phyloP scores from a whole-genome alignment of 2,888 invertebrate species.

The Bursaphelenchus okinawaensis region DNA sequence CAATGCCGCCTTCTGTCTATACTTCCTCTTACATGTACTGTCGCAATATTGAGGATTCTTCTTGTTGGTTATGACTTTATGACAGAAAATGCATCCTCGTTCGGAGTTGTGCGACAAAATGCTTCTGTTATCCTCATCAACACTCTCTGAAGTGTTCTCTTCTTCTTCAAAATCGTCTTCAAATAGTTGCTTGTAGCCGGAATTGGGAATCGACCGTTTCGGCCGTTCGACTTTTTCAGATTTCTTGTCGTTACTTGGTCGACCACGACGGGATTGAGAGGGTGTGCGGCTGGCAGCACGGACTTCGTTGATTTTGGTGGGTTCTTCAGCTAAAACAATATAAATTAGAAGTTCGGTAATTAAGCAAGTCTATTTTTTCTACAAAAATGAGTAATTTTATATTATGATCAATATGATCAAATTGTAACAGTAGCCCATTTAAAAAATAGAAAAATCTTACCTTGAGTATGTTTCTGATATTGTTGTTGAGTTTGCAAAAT shows the following conservation, averaged over 20 bases:
- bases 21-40: conserved; percentile 18
- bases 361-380: neutral
- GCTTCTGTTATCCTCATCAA: neutral
- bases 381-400: neutral
- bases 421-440: too few relatives aligned
- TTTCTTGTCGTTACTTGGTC: neutral
- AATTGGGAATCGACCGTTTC: neutral
- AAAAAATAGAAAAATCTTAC: neutral
- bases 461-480: conserved; percentile 2
- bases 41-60: conserved; percentile 26
- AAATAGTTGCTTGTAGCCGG: neutral
- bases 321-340: neutral
- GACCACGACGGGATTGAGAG: neutral
- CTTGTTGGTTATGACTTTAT: conserved; percentile 5
- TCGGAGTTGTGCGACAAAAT: neutral
- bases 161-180: neutral
- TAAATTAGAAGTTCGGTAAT: too few relatives aligned
- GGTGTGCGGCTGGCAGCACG: neutral
- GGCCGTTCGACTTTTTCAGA: neutral
- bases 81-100: neutral
- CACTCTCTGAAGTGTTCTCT: neutral
- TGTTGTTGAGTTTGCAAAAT: neutral
- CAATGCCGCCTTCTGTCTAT: conserved; percentile 1
- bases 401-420: too few relatives aligned
- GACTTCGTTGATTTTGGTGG: neutral